A percentile compares a stretch with the other conserved stretches of the same genome.
phyloP scores from a whole-genome alignment of 1,140 invertebrate genomes.

The Anoplolepis gracilipes region DNA sequence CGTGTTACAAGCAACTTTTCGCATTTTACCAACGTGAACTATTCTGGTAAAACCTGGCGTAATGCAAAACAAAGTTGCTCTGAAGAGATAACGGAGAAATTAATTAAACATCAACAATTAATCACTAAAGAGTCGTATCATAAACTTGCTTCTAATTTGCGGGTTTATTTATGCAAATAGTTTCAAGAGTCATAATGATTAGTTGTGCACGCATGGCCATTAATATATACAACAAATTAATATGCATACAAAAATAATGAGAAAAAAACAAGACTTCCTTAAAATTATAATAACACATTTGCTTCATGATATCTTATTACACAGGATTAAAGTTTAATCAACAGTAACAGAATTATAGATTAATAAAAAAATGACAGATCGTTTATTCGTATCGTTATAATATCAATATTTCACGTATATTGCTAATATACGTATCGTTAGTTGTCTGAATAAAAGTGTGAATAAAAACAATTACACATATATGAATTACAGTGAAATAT shows the following conservation, averaged over 20 bases:
- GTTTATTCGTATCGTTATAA: background rate
- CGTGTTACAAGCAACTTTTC: slow-evolving; percentile 38
- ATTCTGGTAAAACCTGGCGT: background rate
- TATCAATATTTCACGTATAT: background rate
- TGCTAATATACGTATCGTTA: background rate
- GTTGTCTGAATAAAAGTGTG: background rate
- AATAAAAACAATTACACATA: background rate
- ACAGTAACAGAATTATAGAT: background rate
- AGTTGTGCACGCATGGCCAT: background rate
- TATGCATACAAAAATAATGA: background rate
- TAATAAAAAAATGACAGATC: background rate
- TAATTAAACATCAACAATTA: slow-evolving; percentile 39
- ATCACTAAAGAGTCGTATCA: background rate
- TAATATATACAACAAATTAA: too few species aligned
- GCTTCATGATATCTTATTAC: background rate
- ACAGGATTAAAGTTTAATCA: too few species aligned
- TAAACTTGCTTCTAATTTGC: background rate
- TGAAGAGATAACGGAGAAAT: background rate
- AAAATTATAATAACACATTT: background rate
- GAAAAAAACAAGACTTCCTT: background rate
- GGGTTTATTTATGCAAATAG: background rate
- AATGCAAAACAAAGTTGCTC: background rate
- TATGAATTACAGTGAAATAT: background rate
- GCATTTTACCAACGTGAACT: slow-evolving; percentile 42
- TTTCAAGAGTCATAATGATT: background rate